These are phyloP conservation scores for Laothoe populi DNA, from an alignment of 2,888 invertebrate species.

Conservation along the genomic window DNA sequence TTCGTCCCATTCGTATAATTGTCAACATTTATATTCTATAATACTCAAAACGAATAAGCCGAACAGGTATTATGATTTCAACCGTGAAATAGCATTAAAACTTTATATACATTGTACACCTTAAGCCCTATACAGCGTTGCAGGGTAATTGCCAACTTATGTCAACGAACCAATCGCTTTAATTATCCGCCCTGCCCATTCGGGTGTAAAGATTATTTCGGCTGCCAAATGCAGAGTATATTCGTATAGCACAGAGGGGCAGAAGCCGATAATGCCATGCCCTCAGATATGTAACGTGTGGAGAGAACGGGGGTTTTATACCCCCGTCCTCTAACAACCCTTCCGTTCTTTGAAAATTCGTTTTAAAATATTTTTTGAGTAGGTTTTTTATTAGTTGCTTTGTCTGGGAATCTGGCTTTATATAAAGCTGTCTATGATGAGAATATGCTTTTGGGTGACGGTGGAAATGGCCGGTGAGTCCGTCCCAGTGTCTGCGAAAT, in stretches of 20 bases:
- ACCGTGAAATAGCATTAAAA: background rate
- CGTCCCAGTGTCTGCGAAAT: conserved; percentile 52
- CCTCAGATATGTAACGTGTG: conserved; percentile 22
- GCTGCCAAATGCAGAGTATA: conserved; percentile 67
- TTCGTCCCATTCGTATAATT: too few relatives aligned
- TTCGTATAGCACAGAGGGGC: conserved; percentile 50
- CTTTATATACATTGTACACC: conserved; percentile 39
- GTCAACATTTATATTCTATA: too few relatives aligned
- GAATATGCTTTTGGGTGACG: background rate
- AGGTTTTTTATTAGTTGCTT: background rate
- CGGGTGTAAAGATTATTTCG: conserved; percentile 73
- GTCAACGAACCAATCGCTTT: conserved; percentile 68
- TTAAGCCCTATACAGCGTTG: conserved; percentile 59
- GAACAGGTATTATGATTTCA: background rate
- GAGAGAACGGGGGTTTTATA: conserved; percentile 3
- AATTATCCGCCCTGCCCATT: conserved; percentile 64
- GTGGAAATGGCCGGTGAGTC: background rate
- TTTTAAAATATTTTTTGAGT: background rate
- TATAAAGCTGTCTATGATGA: background rate
- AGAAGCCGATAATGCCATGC: conserved; percentile 63
- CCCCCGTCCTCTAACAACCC: background rate
- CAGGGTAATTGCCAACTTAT: conserved; percentile 76
- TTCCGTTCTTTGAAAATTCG: background rate
- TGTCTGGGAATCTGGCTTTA: background rate
- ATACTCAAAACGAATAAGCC: background rate